Base-by-base conservation (phyloP, 2,888 invertebrate genomes). In the Cheilosia urbana region DNA sequence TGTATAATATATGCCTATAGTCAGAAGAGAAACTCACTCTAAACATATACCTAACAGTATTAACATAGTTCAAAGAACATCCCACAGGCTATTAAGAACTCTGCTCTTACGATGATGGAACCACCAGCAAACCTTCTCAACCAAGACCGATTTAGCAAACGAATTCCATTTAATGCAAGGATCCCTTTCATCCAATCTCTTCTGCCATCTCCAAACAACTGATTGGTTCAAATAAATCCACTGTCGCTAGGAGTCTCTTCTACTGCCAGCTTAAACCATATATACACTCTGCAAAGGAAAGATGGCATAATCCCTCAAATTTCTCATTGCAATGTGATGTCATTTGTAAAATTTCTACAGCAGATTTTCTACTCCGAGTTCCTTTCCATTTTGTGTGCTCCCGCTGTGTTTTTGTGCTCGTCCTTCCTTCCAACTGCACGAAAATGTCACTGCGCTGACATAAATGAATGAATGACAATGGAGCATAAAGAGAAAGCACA, bases 331-430 rank as follows among this genome's bases (percentile, higher is more conserved):
- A 66, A 79, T 66, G 79, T 65, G 79, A 58, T 72, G 72, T 72
- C 79, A 79, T 79, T 79, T 79, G 79, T 79, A 65, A 79, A 72
- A 79, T 72, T 79, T 72, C 71, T 72, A 72, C 51, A 72, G 42
- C 79, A 79, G 79, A 79, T 79, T 72, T 72, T 37, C 19, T 49
- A 42, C 71, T 51, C 21, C 63, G 11, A 34, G 58, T 17, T 65
- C n/a, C 58, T 34, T 68, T 80, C 40, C 62, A 65, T 72, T 79
- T 72, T 17, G 37, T 17, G 13, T 24, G 57, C 69, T 24, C 53
- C 71, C 55, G 71, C 57, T 57, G 63, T 42, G 62, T 45, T 68
- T 4, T 68, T 65, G 2, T 55, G 17, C 6, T 68, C 45, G 40
- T 75, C 49, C 27, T 30, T 63, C 57, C 68, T 69, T 69, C 69